Evolutionary conservation across 2,113 vertebrate species (phyloP), one percentile per base, ranked within the genome.

Genomic region (Lepus timidus): DNA sequence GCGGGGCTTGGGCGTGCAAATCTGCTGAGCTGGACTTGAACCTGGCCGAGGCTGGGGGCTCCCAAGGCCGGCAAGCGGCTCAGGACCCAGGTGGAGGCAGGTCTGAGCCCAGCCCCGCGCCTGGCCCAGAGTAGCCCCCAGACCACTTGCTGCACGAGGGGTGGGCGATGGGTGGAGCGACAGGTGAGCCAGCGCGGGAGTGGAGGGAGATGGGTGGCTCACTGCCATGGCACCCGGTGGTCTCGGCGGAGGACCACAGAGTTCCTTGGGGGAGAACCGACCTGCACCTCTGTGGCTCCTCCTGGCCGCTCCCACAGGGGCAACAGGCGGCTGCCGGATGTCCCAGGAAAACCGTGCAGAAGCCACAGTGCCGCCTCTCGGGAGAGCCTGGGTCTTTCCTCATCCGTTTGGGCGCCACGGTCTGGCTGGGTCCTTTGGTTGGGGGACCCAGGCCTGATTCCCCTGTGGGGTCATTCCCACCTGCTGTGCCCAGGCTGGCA

Each of bases 261-360:
- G 4, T 27, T 20, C 25, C 12, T 9, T 1, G 58, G 2, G 55
- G 71, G 67, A 39, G 0, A 17, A 20, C 52, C 0, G 0, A 3
- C 23, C 0, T 1, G 22, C 4, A 5, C 23, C 11, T 0, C 61
- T n/a, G 3, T 33, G 0, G 27, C 16, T n/a, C 55, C 0, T 17
- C 39, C 12, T 0, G 31, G 55, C 49, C 55, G 31, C 33, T 51
- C 33, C 62, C 2, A 0, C 10, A 44, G 7, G 6, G 44, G 44
- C 44, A 44, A 6, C 44, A 8, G 44, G 44, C 7, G 6, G 44
- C 44, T 12, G n/a, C 5, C 17, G 27, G 17, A 19, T 2, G 2
- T 6, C 39, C 16, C 0, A 23, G 9, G 64, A 82, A 78, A 31
- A 2, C 64, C 23, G 6, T 52, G 19, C 62, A 52, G 61, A 36